Evolutionary conservation across 2,797 vertebrate species (phyloP), one percentile per base, ranked within the genome.

Genomic region (Dicrostonyx torquatus): DNA sequence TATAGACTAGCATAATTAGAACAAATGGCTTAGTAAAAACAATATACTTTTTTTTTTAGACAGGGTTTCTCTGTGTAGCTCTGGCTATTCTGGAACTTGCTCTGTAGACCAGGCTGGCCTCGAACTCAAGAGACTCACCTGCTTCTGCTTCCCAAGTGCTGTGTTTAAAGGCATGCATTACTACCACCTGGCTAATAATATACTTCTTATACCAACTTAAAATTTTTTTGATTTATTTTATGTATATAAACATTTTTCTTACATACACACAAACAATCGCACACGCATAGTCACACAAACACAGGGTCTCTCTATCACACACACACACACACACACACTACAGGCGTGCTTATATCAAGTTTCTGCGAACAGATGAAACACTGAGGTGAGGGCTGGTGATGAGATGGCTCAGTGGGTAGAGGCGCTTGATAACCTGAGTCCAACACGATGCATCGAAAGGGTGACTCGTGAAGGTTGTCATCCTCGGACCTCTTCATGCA

Each of bases 21-120:
- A 48, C 76, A 96, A 83, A 64, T 34, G 73, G 34, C 34, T 87
- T 75, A 84, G 64, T 60, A 72, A 93, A 85, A 77, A 93, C 7
- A 85, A 31, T 11, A 13, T 26, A 24, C 5, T 85, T 5, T 72
- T 40, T 34, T 70, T 70, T 37, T 70, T 70, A 40, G 37, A 72
- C 37, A 40, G 70, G 10, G 37, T 72, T 72, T 72, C 37, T 72
- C 37, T 58, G 55, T 58, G 55, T 72, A 24, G 14, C 66, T 34
- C 34, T 68, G 20, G 10, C 20, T 40, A 24, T 72, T 40, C 20
- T 40, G 20, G 37, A 72, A 40, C 70, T 72, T 22, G 40, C 37
- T 72, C n/a, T 72, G 70, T 24, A 40, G n/a, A 11, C 37, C 37
- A 72, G 37, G 20, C 20, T 72, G 70, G 9, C 20, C 18, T 72